Evolutionary conservation across 2,888 invertebrate species (phyloP).

Genomic region (Leptopterna dolabrata): DNA sequence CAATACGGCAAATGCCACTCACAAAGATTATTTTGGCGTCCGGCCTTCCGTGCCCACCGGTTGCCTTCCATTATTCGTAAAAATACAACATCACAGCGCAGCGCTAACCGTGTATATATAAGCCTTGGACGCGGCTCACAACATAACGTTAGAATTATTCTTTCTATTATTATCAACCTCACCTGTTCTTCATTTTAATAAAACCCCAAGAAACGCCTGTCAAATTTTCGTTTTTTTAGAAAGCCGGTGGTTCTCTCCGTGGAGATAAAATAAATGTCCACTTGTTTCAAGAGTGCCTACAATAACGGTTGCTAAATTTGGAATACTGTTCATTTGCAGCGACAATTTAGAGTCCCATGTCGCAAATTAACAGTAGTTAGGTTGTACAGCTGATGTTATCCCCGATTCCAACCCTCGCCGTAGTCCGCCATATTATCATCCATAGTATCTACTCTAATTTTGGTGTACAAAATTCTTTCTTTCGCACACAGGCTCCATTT

Average conservation of each 20-base stretch:
- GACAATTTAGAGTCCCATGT: too few relatives aligned
- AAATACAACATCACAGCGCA: background rate
- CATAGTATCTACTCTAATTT: too few relatives aligned
- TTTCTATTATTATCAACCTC: background rate
- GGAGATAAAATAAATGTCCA: background rate
- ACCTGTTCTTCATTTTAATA: background rate
- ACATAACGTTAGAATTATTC: background rate
- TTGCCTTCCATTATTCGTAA: background rate
- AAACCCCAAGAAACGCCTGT: background rate
- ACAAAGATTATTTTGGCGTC: background rate
- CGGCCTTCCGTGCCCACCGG: background rate
- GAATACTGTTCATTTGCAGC: too few relatives aligned
- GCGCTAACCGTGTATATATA: background rate
- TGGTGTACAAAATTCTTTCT: too few relatives aligned
- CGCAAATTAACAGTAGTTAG: too few relatives aligned
- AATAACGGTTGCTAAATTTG: too few relatives aligned
- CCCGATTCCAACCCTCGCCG: too few relatives aligned
- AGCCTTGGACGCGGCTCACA: background rate
- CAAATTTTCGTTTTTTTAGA: background rate
- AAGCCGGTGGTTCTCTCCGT: background rate
- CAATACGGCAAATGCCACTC: background rate
- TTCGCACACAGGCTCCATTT: too few relatives aligned
- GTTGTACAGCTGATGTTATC: too few relatives aligned
- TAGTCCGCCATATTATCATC: too few relatives aligned
- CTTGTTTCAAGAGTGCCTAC: background rate